Evolutionary conservation across 2,113 vertebrate species (phyloP).

Genomic region (Geococcyx californianus): DNA sequence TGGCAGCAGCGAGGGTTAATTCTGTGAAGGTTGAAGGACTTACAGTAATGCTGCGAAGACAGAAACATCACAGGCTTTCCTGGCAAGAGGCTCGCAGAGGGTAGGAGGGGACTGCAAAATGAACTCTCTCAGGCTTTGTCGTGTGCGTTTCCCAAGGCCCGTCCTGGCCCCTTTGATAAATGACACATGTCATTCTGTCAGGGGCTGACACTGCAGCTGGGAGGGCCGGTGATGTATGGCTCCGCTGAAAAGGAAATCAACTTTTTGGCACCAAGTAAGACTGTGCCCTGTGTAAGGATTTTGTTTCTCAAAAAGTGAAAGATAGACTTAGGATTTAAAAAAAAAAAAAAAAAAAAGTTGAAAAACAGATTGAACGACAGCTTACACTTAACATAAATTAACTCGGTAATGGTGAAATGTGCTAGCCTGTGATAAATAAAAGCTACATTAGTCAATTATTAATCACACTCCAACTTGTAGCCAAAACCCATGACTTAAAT

Average conservation of each 20-base stretch:
- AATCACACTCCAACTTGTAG: slow-evolving; percentile 88
- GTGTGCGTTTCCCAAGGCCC: slow-evolving; percentile 98
- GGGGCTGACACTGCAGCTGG: slow-evolving; percentile 98
- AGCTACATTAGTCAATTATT: slow-evolving; percentile 89
- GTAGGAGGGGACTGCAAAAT: slow-evolving; percentile 91
- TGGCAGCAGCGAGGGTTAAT: slow-evolving; percentile 75
- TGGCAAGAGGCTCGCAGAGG: slow-evolving; percentile 89
- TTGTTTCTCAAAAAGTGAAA: slow-evolving; percentile 86
- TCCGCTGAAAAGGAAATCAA: slow-evolving; percentile 99
- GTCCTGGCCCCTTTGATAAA: slow-evolving; percentile 99
- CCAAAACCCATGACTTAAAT: slow-evolving; percentile 85
- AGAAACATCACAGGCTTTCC: slow-evolving; percentile 92
- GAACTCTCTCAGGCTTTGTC: slow-evolving; percentile 99
- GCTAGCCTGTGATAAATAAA: slow-evolving; percentile 87
- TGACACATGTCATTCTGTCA: slow-evolving; percentile 99
- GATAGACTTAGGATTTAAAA: slow-evolving; percentile 77
- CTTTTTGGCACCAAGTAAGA: slow-evolving; percentile 94
- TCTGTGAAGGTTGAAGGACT: slow-evolving; percentile 78
- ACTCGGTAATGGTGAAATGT: slow-evolving; percentile 84
- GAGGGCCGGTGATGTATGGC: slow-evolving; percentile 97
- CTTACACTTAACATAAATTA: slow-evolving; percentile 88
- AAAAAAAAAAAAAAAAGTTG: slow-evolving; percentile 64
- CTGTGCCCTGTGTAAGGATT: slow-evolving; percentile 92
- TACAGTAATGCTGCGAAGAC: slow-evolving; percentile 87
- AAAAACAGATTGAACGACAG: slow-evolving; percentile 84